Evolutionary conservation across 2,888 invertebrate species (phyloP).

Genomic region (Drosophila mimetica): DNA sequence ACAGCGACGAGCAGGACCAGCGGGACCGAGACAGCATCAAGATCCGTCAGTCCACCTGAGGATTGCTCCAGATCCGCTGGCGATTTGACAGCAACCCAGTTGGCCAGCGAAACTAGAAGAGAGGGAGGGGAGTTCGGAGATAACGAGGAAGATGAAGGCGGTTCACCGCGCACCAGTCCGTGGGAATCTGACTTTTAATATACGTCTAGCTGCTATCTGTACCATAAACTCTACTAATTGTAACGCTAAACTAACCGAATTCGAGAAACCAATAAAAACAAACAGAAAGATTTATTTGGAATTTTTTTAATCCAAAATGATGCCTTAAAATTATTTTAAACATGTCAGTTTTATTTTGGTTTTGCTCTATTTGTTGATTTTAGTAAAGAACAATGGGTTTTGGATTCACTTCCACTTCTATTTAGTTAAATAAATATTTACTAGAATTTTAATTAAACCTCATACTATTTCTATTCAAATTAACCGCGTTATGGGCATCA

Average conservation of each 20-base stretch:
- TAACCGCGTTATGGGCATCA: constrained; percentile 14
- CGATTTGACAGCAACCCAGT: constrained; percentile 53
- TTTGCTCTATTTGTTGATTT: no score
- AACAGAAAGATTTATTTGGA: not conserved
- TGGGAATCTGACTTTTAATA: constrained; percentile 55
- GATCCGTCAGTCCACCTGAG: constrained; percentile 81
- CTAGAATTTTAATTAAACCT: not conserved
- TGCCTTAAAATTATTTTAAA: no score
- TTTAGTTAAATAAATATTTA: no score
- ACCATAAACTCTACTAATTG: constrained; percentile 52
- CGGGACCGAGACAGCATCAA: constrained; percentile 66
- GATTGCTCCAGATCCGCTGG: constrained; percentile 74
- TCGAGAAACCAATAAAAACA: constrained; percentile 31
- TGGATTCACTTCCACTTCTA: no score
- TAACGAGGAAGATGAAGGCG: not conserved
- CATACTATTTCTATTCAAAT: not conserved
- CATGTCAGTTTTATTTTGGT: no score
- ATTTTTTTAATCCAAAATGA: no score
- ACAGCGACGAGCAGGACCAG: constrained; percentile 77
- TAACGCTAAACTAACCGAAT: constrained; percentile 40
- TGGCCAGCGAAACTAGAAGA: constrained; percentile 7
- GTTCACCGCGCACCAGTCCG: constrained; percentile 33
- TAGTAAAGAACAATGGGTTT: no score
- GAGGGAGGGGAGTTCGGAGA: not conserved
- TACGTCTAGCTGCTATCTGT: constrained; percentile 63